phyloP scores from a whole-genome alignment of 2,797 vertebrate species.

The Valencia hispanica region DNA sequence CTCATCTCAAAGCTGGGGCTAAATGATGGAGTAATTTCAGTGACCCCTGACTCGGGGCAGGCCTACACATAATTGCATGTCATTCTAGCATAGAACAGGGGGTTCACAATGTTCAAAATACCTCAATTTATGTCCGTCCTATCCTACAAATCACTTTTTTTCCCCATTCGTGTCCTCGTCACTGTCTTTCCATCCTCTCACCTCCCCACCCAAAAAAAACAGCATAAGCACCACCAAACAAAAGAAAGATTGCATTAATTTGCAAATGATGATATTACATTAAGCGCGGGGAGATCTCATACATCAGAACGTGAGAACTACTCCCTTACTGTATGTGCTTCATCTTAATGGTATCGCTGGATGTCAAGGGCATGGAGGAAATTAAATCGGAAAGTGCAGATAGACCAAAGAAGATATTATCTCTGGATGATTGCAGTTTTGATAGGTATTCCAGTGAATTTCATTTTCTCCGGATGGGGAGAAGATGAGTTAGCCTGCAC shows the following conservation, averaged over 20 bases:
- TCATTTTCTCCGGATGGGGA: slow-evolving; percentile 98
- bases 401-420: slow-evolving; percentile 99
- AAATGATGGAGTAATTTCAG: slow-evolving; percentile 97
- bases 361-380: slow-evolving; percentile 99
- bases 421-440: slow-evolving; percentile 99
- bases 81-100: slow-evolving; percentile 78
- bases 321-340: slow-evolving; percentile 96
- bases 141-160: slow-evolving; percentile 31
- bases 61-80: slow-evolving; percentile 94
- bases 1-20: slow-evolving; percentile 88
- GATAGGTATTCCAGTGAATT: slow-evolving; percentile 99
- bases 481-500: slow-evolving; percentile 99
- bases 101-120: slow-evolving; percentile 40
- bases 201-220: slow-evolving; percentile 22
- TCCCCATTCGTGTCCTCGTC: slow-evolving; percentile 62
- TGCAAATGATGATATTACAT: slow-evolving; percentile 99
- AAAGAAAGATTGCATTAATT: slow-evolving; percentile 99
- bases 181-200: slow-evolving; percentile 19
- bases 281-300: slow-evolving; percentile 90
- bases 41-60: slow-evolving; percentile 93
- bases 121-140: slow-evolving; percentile 5
- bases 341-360: slow-evolving; percentile 99
- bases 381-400: slow-evolving; percentile 99
- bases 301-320: slow-evolving; percentile 92
- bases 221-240: slow-evolving; percentile 82